phyloP scores from a whole-genome alignment of 2,888 invertebrate genomes.

The Amaurobius ferox region DNA sequence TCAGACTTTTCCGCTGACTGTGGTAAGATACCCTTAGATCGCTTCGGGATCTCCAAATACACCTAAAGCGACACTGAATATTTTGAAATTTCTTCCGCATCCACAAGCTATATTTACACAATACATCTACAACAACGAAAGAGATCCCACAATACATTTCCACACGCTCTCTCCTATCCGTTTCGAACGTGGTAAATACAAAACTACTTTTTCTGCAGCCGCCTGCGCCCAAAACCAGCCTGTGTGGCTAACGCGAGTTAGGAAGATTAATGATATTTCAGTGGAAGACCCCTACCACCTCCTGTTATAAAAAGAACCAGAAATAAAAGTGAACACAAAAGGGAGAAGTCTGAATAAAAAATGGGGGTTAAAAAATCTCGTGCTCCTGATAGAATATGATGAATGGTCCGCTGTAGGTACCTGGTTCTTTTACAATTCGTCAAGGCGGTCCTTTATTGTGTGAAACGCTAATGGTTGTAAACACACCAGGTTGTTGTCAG shows the following conservation, averaged over 20 bases:
- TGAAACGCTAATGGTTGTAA: slow-evolving; percentile 56
- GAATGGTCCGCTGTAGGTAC: slow-evolving; percentile 47
- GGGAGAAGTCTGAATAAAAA: slow-evolving; percentile 23
- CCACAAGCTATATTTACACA: no score
- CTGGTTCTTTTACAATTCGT: slow-evolving; percentile 46
- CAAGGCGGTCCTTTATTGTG: slow-evolving; percentile 46
- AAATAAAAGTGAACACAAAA: slow-evolving; percentile 32
- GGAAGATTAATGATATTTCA: slow-evolving; percentile 70
- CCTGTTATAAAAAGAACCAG: slow-evolving; percentile 39
- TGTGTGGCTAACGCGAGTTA: slow-evolving; percentile 45
- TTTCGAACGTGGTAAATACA: background rate
- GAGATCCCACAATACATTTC: no score
- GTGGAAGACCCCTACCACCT: slow-evolving; percentile 40
- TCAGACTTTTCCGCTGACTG: no score
- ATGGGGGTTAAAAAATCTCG: slow-evolving; percentile 15
- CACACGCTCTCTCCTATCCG: background rate
- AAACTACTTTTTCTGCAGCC: background rate
- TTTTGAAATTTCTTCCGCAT: no score
- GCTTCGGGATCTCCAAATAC: no score
- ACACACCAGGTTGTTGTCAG: slow-evolving; percentile 60
- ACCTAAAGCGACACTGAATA: no score
- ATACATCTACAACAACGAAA: no score
- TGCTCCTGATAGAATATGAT: slow-evolving; percentile 35
- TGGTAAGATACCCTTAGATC: no score
- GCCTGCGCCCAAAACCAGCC: background rate